phyloP scores from a whole-genome alignment of 2,797 vertebrate species.

The Micromesistius poutassou region DNA sequence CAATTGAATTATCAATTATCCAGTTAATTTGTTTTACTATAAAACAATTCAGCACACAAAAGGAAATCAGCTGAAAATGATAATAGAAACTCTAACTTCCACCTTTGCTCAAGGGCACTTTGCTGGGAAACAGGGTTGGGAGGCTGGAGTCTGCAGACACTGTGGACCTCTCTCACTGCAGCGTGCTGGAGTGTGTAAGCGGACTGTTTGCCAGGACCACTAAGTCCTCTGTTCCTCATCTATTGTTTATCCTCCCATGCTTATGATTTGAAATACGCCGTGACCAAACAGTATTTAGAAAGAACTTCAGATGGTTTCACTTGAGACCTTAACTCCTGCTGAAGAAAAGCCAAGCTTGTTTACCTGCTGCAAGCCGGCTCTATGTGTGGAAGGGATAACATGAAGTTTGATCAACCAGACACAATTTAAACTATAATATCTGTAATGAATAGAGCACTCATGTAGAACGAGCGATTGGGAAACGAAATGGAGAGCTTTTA shows the following conservation, averaged over 20 bases:
- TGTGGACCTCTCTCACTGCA: not conserved
- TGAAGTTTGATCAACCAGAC: not conserved
- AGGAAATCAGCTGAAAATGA: not conserved
- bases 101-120: constrained; percentile 2
- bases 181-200: not conserved
- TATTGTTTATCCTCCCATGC: not conserved
- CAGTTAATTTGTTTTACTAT: not conserved
- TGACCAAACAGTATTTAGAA: not conserved
- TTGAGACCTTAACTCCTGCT: not conserved
- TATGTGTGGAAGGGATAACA: not conserved
- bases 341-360: constrained; percentile 1
- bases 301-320: not conserved
- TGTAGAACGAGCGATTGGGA: not conserved
- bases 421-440: not conserved
- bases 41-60: not conserved
- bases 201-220: not conserved
- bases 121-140: not conserved
- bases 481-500: not conserved
- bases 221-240: not conserved
- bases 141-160: not conserved
- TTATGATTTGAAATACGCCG: not conserved
- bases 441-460: not conserved
- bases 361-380: not conserved
- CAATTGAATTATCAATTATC: not conserved
- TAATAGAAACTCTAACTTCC: not conserved